Percentiles rank a stretch among this genome's conserved stretches.
Conservation (phyloP, 1,140 invertebrate species). For the Camponotus vicinus region DNA sequence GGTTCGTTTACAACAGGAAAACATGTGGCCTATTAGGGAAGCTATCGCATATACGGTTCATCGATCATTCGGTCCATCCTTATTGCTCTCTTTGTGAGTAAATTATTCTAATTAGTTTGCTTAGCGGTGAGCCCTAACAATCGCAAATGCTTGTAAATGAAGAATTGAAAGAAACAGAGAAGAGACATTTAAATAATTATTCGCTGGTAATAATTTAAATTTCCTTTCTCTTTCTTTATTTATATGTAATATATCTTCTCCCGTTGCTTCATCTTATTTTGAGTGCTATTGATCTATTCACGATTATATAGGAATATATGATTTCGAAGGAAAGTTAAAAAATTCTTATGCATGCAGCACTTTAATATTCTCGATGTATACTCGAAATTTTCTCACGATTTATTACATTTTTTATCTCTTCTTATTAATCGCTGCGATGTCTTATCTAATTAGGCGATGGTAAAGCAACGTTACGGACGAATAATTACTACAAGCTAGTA, state of each 20-base stretch:
- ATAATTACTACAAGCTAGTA: neutral
- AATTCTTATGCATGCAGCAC: neutral
- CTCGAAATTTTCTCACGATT: conserved; percentile 56
- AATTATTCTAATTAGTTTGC: conserved; percentile 49
- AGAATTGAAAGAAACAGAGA: no score
- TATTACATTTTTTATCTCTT: conserved; percentile 50
- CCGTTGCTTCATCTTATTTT: conserved; percentile 63
- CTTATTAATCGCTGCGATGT: neutral
- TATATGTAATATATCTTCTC: neutral
- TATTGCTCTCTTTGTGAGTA: conserved; percentile 6
- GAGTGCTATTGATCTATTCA: conserved; percentile 48
- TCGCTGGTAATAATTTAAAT: neutral
- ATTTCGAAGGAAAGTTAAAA: conserved; percentile 67
- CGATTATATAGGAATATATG: conserved; percentile 53
- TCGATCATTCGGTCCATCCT: conserved; percentile 12
- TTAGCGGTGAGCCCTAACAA: neutral
- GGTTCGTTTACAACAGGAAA: conserved; percentile 16
- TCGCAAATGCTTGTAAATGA: no score
- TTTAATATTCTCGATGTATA: conserved; percentile 59
- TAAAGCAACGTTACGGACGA: neutral
- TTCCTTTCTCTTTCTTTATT: conserved; percentile 35
- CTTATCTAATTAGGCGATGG: neutral
- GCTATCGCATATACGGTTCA: neutral
- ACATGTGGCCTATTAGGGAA: conserved; percentile 34
- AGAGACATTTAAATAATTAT: no score